Evolutionary conservation across 2,888 invertebrate species (phyloP).

Genomic region (Lithosia quadra): DNA sequence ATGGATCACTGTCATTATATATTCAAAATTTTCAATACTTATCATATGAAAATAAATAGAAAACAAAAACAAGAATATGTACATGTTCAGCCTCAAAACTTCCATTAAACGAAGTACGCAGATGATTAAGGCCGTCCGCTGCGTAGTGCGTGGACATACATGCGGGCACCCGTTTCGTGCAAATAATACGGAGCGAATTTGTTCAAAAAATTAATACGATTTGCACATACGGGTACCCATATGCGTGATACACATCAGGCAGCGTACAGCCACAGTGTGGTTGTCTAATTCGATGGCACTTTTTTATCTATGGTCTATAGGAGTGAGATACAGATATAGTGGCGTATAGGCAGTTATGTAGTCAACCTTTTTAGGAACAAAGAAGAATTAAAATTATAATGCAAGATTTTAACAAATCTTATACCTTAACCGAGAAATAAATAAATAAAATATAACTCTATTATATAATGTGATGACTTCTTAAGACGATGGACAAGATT

Average conservation of each 20-base stretch:
- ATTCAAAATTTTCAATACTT: slow-evolving; percentile 52
- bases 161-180: too few relatives aligned
- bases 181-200: too few relatives aligned
- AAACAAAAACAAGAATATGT: slow-evolving; percentile 70
- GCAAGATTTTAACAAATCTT: slow-evolving; percentile 58
- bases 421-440: slow-evolving; percentile 75
- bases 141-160: too few relatives aligned
- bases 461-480: slow-evolving; percentile 80
- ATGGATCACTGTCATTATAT: slow-evolving; percentile 62
- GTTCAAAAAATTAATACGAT: too few relatives aligned
- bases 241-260: too few relatives aligned
- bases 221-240: too few relatives aligned
- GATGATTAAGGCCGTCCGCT: slow-evolving; percentile 20
- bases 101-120: slow-evolving; percentile 51
- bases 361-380: slow-evolving; percentile 74
- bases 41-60: slow-evolving; percentile 74
- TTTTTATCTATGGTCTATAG: slow-evolving; percentile 49
- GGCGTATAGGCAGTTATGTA: slow-evolving; percentile 46
- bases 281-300: slow-evolving; percentile 64
- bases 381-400: slow-evolving; percentile 57
- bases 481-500: slow-evolving; percentile 81
- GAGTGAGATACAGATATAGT: slow-evolving; percentile 53
- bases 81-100: slow-evolving; percentile 77
- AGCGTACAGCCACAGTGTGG: slow-evolving; percentile 38
- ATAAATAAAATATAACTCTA: slow-evolving; percentile 78